Base-by-base conservation (phyloP, 2,797 vertebrate genomes). In the Gymnodraco acuticeps region DNA sequence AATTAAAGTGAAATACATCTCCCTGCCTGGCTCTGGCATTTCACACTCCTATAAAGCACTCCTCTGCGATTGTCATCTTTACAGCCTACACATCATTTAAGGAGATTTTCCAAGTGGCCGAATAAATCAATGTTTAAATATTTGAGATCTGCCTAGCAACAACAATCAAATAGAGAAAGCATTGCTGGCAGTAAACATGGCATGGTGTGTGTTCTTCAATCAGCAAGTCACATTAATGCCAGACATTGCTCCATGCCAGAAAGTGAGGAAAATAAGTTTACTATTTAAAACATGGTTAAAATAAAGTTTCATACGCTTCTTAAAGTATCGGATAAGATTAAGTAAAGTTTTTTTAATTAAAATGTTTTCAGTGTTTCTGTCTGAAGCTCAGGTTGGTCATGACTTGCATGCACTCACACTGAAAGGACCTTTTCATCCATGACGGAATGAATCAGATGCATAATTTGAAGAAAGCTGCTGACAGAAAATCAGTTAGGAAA, bases 51-150 rank as follows among this genome's bases (percentile, higher is more conserved):
- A 91, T 90, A 93, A 93, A 95, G 90, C 81, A 81, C 48, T 82
- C 89, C 90, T 86, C 55, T 83, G 83, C 93, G 95, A 96, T 94
- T 93, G 93, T 93, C 95, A 93, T 92, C 92, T 94, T 93, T 94
- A 95, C 82, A 86, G 89, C 91, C 84, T 82, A 69, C 84, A 79
- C 89, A 89, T 93, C 82, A 88, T 82, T 90, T 87, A 83, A 85
- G 65, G 69, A 79, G 63, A 46, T 80, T 86, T 88, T 82, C 85
- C 75, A 77, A 61, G 75, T 64, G 80, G 72, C 63, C 41, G 27
- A 67, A 85, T 89, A 88, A 88, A 91, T 89, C 83, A 76, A 8
- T 3, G 50, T 67, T 82, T 58, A 48, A 81, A 78, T 70, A 66
- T 84, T 82, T 86, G 33, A 69, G 51, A 64, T 85, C 72, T 83